Evolutionary conservation across 2,113 vertebrate genomes (phyloP).

Genomic region (Nerophis lumbriciformis): DNA sequence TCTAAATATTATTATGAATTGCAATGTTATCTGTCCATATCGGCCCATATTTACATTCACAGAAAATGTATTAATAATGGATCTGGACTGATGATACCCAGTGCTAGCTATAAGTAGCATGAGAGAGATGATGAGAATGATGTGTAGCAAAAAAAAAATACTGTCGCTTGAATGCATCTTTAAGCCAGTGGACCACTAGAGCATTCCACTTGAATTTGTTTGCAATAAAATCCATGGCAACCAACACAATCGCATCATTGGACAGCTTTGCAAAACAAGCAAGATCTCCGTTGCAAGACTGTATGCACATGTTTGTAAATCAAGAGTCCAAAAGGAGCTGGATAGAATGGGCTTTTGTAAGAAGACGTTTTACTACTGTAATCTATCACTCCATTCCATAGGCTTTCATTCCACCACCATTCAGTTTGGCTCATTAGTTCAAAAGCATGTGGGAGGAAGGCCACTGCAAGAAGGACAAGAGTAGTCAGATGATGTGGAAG

Average conservation of each 20-base stretch:
- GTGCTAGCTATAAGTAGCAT: constrained; percentile 5
- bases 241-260: background rate
- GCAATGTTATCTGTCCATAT: no score
- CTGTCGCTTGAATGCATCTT: no score
- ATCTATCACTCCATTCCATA: background rate
- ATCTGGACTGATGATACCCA: constrained; percentile 2
- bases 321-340: background rate
- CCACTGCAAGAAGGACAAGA: background rate
- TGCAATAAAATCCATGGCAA: background rate
- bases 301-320: background rate
- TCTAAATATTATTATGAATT: background rate
- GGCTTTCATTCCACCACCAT: no score
- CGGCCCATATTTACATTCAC: no score
- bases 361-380: background rate
- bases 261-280: background rate
- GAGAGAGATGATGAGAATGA: background rate
- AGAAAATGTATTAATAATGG: background rate
- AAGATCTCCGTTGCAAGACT: background rate
- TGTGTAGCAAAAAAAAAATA: no score
- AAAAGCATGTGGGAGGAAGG: constrained; percentile 4
- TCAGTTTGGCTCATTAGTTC: background rate
- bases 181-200: background rate
- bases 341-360: background rate
- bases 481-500: background rate
- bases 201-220: constrained; percentile 1